Evolutionary conservation across 2,797 vertebrate species (phyloP).

Genomic region (Lepus townsendii): DNA sequence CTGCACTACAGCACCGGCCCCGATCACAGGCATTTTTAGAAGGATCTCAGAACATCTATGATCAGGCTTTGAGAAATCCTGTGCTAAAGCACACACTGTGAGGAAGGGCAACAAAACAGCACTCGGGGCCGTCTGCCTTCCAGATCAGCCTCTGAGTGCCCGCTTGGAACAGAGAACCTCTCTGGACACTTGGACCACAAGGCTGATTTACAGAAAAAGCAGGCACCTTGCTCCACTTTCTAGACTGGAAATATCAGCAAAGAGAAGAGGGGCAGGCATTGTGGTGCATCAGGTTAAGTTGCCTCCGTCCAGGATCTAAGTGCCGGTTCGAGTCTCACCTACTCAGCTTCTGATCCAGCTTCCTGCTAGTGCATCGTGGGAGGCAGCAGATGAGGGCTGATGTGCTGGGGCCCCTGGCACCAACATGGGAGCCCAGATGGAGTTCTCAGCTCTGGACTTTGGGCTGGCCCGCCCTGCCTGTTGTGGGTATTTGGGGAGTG

Average conservation of each 20-base stretch:
- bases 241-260: slow-evolving; percentile 8
- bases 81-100: not conserved
- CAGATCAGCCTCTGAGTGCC: not conserved
- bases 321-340: too few species aligned
- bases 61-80: not conserved
- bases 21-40: not conserved
- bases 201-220: slow-evolving; percentile 22
- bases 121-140: not conserved
- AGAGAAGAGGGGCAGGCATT: not conserved
- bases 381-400: too few species aligned
- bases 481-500: too few species aligned
- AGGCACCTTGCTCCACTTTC: not conserved
- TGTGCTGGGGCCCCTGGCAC: too few species aligned
- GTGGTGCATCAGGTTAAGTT: too few species aligned
- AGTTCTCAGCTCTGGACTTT: too few species aligned
- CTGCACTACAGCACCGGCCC: too few species aligned
- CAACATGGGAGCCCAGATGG: too few species aligned
- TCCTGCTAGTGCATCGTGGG: too few species aligned
- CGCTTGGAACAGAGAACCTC: not conserved
- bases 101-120: not conserved
- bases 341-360: too few species aligned
- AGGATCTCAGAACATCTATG: not conserved
- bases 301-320: too few species aligned
- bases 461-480: too few species aligned
- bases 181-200: not conserved